Base-by-base conservation (phyloP, 1,140 invertebrate genomes). In the Plectus sambesii region DNA sequence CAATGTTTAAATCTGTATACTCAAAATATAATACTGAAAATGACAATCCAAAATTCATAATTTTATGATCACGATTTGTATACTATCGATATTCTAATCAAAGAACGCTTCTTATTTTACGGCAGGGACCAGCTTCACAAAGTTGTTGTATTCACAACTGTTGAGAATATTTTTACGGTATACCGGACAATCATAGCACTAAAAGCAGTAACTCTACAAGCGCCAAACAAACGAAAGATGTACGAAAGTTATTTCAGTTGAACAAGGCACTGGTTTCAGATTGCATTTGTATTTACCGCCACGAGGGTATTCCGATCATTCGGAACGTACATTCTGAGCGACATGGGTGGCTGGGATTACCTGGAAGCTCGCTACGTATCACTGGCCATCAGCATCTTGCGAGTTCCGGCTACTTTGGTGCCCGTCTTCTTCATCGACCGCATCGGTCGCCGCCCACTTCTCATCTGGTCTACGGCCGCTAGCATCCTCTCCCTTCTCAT, bases 271-370 rank as follows among this genome's bases (percentile, higher is more conserved):
- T 40, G 25, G 4, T 3, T 51, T 51, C 47, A 51, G 30, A 56
- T 56, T 42, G 55, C 55, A 3, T 56, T 55, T 42, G 55, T 56
- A 1, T 56, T 56, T 53, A 56, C 55, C 9, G 55, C 51, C 27
- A 53, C 55, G 15, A 33, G 55, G 8, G 50, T 47, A 20, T 39
- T 56, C 5, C 53, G 55, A 3, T 40, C 55, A 19, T 56, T 50
- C 47, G 46, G 46, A 22, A 56, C 55, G 1, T 56, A 50, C 29
- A 49, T 56, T n/a, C 55, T 56, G 9, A 47, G 56, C 43, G 50
- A 24, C 27, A 47, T 56, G 50, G 40, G 36, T 6, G 26, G 41
- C 5, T 53, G 51, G 51, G n/a, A 26, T 9, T 49, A 54, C 9
- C n/a, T 54, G n/a, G 39, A 55, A 5, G 38, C 51, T 4, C 51